Percentiles rank a stretch among this genome's conserved stretches.
phyloP scores from a whole-genome alignment of 2,113 vertebrate genomes.

The Emydura subglobosa region DNA sequence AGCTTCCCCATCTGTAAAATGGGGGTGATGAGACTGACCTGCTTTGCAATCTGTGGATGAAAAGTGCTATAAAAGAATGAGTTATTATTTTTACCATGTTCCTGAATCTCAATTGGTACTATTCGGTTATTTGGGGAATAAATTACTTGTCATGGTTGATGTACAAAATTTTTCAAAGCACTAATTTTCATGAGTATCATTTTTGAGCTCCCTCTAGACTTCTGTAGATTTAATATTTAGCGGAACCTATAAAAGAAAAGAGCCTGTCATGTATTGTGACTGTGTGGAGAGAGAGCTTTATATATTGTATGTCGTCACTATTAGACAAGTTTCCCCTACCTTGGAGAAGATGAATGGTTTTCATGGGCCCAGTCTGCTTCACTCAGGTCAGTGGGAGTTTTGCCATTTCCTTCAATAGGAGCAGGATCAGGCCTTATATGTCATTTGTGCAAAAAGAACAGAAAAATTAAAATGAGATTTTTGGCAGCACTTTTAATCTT shows the following conservation, averaged over 20 bases:
- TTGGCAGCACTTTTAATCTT: background rate
- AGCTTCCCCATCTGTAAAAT: too few species aligned
- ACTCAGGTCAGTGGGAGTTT: background rate
- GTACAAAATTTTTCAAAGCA: background rate
- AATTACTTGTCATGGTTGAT: background rate
- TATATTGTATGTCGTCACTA: background rate
- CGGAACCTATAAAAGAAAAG: background rate
- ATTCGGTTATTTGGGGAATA: background rate
- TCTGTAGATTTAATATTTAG: background rate
- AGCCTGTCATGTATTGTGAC: background rate
- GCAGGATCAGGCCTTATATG: background rate
- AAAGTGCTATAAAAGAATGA: too few species aligned
- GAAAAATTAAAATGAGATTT: background rate
- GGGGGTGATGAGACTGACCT: too few species aligned
- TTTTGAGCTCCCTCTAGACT: background rate
- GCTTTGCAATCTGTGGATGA: too few species aligned
- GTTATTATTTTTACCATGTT: too few species aligned
- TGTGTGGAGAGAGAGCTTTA: background rate
- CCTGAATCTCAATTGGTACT: too few species aligned
- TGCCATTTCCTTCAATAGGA: background rate
- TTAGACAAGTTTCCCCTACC: rapidly evolving
- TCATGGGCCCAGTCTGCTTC: background rate
- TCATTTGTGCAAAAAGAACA: background rate
- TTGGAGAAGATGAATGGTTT: background rate
- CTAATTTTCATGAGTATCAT: background rate